Base-by-base conservation (phyloP, 2,113 vertebrate genomes). In the Anolis carolinensis region DNA sequence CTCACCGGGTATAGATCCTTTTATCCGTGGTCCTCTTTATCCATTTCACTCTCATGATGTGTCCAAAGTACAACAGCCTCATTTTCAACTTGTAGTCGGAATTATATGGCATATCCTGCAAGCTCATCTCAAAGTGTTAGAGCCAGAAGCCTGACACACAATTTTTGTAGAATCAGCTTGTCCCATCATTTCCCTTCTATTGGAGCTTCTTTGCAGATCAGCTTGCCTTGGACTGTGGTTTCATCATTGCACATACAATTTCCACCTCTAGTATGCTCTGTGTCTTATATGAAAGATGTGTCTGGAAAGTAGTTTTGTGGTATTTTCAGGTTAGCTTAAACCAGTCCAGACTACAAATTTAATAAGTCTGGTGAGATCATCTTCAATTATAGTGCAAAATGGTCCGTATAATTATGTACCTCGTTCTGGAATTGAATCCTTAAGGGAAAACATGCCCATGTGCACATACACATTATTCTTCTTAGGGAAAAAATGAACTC, bases 341-440 rank as follows among this genome's bases (percentile, higher is more conserved):
- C 93, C 89, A 68, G 91, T 79, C 92, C 76, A 4, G 1, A 82
- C 93, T 92, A 85, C 94, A 92, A 93, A 93, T 94, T 39, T 93
- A 93, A 88, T 0, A 11, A 32, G 81, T 88, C 89, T 75, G 86
- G 55, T 82, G 91, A 81, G 91, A 27, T 84, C 87, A 78, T 79
- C 83, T 39, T 65, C 91, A 94, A 94, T 95, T 93, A 92, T 82
- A 92, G 92, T 10, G 86, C 62, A 0, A 62, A 81, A 70, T 0
- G 0, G 71, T 39, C 85, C 86, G 48, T 81, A 0, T 92, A 93
- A 94, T 94, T 89, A 92, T 86, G 82, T 89, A 88, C 79, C 92
- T 74, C 3, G 48, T 86, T 82, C 62, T 21, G 44, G 79, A 50
- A 80, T 79, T 81, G 5, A 78, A 78, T 76, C 90, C 84, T 63